These are phyloP conservation scores for Poecilia latipinna DNA, from an alignment of 2,113 vertebrate species.

Conservation along the genomic window DNA sequence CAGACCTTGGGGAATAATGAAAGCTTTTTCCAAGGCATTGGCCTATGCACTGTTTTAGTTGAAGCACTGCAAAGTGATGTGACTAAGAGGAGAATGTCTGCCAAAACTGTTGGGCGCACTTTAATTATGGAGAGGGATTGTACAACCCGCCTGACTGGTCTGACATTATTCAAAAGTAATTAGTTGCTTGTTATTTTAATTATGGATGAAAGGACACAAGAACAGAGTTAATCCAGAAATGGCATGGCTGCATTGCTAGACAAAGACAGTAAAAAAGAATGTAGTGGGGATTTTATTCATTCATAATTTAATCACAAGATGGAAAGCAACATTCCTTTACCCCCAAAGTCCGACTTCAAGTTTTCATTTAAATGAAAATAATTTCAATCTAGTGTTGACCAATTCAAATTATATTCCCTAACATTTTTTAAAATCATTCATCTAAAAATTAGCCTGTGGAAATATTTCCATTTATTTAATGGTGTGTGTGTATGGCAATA, in stretches of 20 bases:
- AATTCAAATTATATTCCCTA: too few species aligned
- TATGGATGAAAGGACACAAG: constrained; percentile 68
- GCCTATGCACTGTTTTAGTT: constrained; percentile 19
- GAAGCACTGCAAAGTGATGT: constrained; percentile 51
- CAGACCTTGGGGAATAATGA: constrained; percentile 29
- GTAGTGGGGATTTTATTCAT: neutral
- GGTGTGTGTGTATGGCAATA: too few species aligned
- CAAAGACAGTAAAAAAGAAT: neutral
- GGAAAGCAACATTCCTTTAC: neutral
- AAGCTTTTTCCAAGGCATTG: constrained; percentile 32
- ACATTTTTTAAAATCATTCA: too few species aligned
- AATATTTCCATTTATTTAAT: too few species aligned
- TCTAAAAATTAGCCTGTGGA: too few species aligned
- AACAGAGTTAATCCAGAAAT: constrained; percentile 57
- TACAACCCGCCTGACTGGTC: constrained; percentile 64
- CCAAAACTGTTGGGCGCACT: constrained; percentile 64
- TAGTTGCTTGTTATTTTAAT: constrained; percentile 73
- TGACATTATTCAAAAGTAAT: constrained; percentile 75
- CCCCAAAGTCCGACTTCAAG: neutral
- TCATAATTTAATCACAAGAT: constrained; percentile 12
- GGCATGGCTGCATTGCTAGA: constrained; percentile 24
- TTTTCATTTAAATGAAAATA: too few species aligned
- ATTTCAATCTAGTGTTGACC: too few species aligned
- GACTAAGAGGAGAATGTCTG: constrained; percentile 54
- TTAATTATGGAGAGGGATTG: constrained; percentile 74